A percentile compares a stretch with the other conserved stretches of the same genome.
Conservation (phyloP, 2,797 vertebrate genomes). For the Paedocypris micromegethes region DNA sequence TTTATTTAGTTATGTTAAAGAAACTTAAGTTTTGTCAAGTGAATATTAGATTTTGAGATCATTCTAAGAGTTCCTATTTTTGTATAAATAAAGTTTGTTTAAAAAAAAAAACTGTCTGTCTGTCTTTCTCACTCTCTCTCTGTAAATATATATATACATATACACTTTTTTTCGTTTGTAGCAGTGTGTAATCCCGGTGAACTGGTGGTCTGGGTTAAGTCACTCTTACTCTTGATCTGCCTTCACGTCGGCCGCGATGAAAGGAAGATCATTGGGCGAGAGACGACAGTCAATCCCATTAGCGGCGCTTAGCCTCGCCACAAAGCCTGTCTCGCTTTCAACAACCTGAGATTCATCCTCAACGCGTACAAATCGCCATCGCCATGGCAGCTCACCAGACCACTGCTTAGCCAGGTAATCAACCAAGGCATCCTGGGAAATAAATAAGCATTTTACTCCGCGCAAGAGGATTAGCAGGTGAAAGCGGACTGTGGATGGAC, state of each 20-base stretch:
- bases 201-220: background rate
- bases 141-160: too few species aligned
- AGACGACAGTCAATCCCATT: slow-evolving; percentile 28
- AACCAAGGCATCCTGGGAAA: slow-evolving; percentile 27
- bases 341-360: background rate
- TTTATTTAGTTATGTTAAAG: too few species aligned
- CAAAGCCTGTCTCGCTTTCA: slow-evolving; percentile 15
- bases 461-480: slow-evolving; percentile 33
- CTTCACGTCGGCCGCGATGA: background rate
- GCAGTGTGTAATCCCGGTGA: background rate
- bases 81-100: too few species aligned
- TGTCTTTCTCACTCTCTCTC: too few species aligned
- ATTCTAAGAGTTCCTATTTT: too few species aligned
- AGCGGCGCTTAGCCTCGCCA: slow-evolving; percentile 22
- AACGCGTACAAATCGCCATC: background rate
- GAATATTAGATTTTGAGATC: too few species aligned
- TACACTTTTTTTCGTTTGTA: background rate
- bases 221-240: slow-evolving; percentile 19
- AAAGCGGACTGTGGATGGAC: background rate
- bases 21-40: too few species aligned
- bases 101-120: too few species aligned
- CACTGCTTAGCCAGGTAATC: slow-evolving; percentile 37
- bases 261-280: slow-evolving; percentile 1
- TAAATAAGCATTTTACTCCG: slow-evolving; percentile 26
- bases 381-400: slow-evolving; percentile 30